phyloP scores from a whole-genome alignment of 2,797 vertebrate genomes.

The Periparus ater region DNA sequence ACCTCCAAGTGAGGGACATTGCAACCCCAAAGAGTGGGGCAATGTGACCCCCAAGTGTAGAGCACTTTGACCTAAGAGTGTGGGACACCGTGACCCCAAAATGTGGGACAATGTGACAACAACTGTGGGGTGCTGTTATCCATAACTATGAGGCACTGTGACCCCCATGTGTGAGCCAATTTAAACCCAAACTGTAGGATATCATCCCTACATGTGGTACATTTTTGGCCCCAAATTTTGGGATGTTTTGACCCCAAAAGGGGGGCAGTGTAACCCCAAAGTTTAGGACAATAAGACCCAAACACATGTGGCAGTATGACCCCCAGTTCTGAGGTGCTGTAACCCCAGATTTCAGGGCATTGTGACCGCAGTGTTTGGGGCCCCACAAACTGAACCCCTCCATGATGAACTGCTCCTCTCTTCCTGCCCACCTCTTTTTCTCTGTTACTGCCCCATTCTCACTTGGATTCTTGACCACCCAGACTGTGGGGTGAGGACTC shows the following conservation, averaged over 20 bases:
- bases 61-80: neutral
- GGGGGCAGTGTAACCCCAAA: too few relatives aligned
- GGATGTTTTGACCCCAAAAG: neutral
- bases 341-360: neutral
- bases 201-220: neutral
- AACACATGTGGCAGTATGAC: rapidly evolving
- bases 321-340: neutral
- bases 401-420: neutral
- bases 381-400: neutral
- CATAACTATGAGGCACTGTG: neutral
- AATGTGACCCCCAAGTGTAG: neutral
- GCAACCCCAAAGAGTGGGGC: neutral
- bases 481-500: rapidly evolving
- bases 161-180: neutral
- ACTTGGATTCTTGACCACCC: neutral
- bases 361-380: neutral
- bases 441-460: neutral
- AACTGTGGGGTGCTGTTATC: neutral
- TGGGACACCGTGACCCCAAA: neutral
- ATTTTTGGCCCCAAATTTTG: neutral
- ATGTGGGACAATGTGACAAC: neutral
- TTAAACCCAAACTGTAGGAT: neutral
- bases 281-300: neutral
- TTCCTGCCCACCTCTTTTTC: neutral
- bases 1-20: neutral